Percentiles rank a stretch among this genome's conserved stretches.
These are phyloP conservation scores for Eristalis arbustorum DNA, from an alignment of 2,888 invertebrate species.

Conservation along the genomic window DNA sequence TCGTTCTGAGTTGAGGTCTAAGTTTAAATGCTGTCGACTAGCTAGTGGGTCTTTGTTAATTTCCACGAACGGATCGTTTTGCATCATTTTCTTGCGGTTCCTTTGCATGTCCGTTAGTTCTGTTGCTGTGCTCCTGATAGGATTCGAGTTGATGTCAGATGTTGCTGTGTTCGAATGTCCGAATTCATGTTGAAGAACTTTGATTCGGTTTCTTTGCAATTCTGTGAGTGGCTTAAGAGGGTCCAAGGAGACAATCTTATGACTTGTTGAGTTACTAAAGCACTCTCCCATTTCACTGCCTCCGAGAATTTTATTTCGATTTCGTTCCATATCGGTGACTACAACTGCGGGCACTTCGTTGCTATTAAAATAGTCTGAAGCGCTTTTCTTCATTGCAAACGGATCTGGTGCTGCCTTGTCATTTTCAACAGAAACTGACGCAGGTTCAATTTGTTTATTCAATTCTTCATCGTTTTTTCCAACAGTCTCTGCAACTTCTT, in stretches of 20 bases:
- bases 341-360: constrained; percentile 72
- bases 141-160: constrained; percentile 76
- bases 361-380: constrained; percentile 76
- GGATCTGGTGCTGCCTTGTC: neutral
- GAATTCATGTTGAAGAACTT: constrained; percentile 84
- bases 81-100: constrained; percentile 78
- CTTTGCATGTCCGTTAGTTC: constrained; percentile 77
- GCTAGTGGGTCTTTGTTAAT: constrained; percentile 72
- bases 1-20: constrained; percentile 74
- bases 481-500: constrained; percentile 72
- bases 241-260: neutral
- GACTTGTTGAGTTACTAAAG: constrained; percentile 52
- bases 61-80: constrained; percentile 74
- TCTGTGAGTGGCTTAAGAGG: constrained; percentile 80
- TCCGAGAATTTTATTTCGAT: constrained; percentile 74
- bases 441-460: constrained; percentile 51
- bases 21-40: constrained; percentile 71
- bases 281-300: constrained; percentile 69
- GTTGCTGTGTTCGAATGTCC: constrained; percentile 77
- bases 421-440: neutral
- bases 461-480: constrained; percentile 71
- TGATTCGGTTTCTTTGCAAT: constrained; percentile 83
- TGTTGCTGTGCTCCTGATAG: constrained; percentile 41
- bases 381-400: constrained; percentile 69
- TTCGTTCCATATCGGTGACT: constrained; percentile 71